phyloP scores from a whole-genome alignment of 2,113 vertebrate species.

The Chlorodrepanis virens region DNA sequence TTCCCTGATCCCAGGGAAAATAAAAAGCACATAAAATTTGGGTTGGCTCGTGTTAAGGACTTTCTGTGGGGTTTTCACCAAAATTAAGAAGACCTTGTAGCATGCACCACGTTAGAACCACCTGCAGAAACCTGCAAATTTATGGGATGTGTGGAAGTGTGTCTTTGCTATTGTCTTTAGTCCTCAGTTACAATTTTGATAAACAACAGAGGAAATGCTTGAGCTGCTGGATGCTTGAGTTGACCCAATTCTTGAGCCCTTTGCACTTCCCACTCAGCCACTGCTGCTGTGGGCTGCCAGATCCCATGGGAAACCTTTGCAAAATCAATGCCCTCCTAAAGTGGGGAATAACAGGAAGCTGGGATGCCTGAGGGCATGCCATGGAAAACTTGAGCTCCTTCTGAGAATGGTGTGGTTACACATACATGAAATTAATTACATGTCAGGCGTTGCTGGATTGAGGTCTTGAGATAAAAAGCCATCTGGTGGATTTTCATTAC shows the following conservation, averaged over 20 bases:
- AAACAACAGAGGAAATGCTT: background rate
- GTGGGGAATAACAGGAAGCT: background rate
- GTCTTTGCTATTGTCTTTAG: background rate
- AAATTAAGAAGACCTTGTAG: background rate
- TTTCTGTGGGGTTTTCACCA: background rate
- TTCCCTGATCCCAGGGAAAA: background rate
- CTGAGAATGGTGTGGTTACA: background rate
- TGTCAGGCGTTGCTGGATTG: background rate
- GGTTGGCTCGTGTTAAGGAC: accelerated
- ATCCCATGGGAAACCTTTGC: background rate
- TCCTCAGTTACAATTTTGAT: background rate
- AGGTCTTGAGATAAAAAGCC: background rate
- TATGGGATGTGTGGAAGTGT: background rate
- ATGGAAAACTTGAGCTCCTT: background rate
- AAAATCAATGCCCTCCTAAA: background rate
- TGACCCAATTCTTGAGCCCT: background rate
- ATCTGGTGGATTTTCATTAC: conserved; percentile 21
- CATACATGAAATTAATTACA: background rate
- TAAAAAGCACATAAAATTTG: background rate
- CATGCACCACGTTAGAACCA: background rate
- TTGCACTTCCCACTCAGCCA: background rate
- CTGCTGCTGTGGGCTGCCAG: background rate
- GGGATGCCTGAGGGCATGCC: background rate
- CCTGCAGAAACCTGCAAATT: background rate
- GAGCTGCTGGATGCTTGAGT: background rate